phyloP scores from a whole-genome alignment of 2,888 invertebrate genomes.

The Chrysotoxum bicinctum region DNA sequence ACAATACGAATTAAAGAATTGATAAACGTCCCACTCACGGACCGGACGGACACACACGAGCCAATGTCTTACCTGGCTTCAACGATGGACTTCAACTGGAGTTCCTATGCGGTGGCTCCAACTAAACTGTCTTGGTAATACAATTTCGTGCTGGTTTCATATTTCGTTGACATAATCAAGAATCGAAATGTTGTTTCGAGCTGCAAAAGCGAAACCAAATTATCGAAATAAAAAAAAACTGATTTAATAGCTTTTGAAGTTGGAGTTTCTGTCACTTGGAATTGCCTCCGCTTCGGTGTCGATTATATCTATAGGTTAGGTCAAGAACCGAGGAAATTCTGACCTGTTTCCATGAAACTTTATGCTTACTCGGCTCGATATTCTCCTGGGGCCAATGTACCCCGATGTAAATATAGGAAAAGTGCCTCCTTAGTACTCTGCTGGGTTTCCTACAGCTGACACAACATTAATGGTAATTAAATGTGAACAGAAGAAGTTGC shows the following conservation, averaged over 20 bases:
- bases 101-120: background rate
- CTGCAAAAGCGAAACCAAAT: conserved; percentile 1
- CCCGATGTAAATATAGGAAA: background rate
- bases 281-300: background rate
- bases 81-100: conserved; percentile 34
- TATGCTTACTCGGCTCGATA: conserved; percentile 42
- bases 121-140: conserved; percentile 9
- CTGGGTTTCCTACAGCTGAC: conserved; percentile 39
- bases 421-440: background rate
- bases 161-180: conserved; percentile 64
- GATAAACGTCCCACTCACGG: background rate
- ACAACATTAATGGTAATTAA: conserved; percentile 59
- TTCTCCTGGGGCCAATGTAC: conserved; percentile 24
- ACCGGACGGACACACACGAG: background rate
- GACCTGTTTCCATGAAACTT: conserved; percentile 46
- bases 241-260: conserved; percentile 45
- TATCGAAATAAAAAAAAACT: conserved; percentile 6
- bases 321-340: conserved; percentile 67
- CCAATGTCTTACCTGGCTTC: conserved; percentile 34
- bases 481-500: conserved; percentile 23
- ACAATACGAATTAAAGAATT: background rate
- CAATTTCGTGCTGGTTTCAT: conserved; percentile 32
- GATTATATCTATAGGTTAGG: conserved; percentile 33
- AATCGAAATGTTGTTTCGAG: conserved; percentile 36
- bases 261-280: background rate